These are phyloP conservation scores for Chloroclystis v-ata DNA, from an alignment of 2,888 invertebrate species.

Conservation along the genomic window DNA sequence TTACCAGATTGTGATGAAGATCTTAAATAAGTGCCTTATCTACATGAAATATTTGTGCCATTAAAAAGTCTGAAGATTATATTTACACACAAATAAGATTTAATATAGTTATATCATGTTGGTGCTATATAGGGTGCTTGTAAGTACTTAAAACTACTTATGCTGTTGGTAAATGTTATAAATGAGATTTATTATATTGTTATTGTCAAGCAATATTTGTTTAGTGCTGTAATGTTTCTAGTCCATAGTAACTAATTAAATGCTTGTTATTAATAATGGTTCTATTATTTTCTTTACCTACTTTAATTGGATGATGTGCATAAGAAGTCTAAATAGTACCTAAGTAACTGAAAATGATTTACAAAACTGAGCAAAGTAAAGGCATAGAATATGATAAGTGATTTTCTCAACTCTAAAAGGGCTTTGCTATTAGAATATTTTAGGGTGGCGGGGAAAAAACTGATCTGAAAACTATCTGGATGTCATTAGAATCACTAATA, in stretches of 20 bases:
- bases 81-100: constrained; percentile 1
- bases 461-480: no score
- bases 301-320: not conserved
- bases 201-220: constrained; percentile 35
- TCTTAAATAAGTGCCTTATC: constrained; percentile 7
- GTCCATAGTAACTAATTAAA: constrained; percentile 67
- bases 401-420: no score
- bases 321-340: no score
- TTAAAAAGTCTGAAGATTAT: not conserved
- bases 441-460: no score
- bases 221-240: constrained; percentile 63
- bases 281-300: constrained; percentile 21
- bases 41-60: constrained; percentile 11
- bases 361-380: no score
- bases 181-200: constrained; percentile 46
- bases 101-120: not conserved
- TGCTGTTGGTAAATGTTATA: constrained; percentile 49
- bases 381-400: no score
- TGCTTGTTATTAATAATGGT: constrained; percentile 50
- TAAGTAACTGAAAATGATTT: no score
- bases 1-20: constrained; percentile 1
- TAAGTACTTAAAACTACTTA: constrained; percentile 45
- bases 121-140: constrained; percentile 44
- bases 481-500: no score
- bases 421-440: no score